Evolutionary conservation across 1,140 invertebrate genomes (phyloP).

Genomic region (Meloidogyne chitwoodi): DNA sequence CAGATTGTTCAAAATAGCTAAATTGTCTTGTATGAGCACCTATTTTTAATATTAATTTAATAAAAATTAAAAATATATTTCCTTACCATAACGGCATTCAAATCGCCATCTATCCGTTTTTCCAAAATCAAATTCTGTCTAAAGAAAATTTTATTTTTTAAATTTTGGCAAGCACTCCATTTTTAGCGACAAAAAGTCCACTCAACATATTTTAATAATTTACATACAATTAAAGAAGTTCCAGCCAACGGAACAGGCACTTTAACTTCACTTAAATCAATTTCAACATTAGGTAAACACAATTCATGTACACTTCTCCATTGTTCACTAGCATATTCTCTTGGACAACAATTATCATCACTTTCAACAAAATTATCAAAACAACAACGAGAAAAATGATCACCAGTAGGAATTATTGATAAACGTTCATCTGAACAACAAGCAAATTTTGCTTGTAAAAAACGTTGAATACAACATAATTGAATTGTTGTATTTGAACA

Average conservation of each 20-base stretch:
- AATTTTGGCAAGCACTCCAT: too few species aligned
- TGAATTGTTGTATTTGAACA: conserved; percentile 54
- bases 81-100: conserved; percentile 51
- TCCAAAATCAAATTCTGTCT: conserved; percentile 43
- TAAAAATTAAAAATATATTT: too few species aligned
- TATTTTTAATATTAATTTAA: too few species aligned
- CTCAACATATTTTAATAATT: neutral
- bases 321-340: conserved; percentile 34
- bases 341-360: conserved; percentile 51
- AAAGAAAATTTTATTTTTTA: too few species aligned
- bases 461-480: conserved; percentile 58
- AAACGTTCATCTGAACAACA: conserved; percentile 51
- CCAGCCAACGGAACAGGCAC: conserved; percentile 34
- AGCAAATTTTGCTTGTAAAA: conserved; percentile 53
- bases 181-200: neutral
- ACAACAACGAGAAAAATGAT: conserved; percentile 54
- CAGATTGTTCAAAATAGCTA: conserved; percentile 36
- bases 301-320: conserved; percentile 53
- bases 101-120: conserved; percentile 54
- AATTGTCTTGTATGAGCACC: conserved; percentile 43
- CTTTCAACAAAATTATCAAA: conserved; percentile 46
- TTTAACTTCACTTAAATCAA: conserved; percentile 49
- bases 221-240: conserved; percentile 14
- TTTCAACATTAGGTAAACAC: conserved; percentile 52
- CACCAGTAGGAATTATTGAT: conserved; percentile 33